Evolutionary conservation across 2,113 vertebrate species (phyloP), one percentile per base, ranked within the genome.

Genomic region (Manacus vitellinus): DNA sequence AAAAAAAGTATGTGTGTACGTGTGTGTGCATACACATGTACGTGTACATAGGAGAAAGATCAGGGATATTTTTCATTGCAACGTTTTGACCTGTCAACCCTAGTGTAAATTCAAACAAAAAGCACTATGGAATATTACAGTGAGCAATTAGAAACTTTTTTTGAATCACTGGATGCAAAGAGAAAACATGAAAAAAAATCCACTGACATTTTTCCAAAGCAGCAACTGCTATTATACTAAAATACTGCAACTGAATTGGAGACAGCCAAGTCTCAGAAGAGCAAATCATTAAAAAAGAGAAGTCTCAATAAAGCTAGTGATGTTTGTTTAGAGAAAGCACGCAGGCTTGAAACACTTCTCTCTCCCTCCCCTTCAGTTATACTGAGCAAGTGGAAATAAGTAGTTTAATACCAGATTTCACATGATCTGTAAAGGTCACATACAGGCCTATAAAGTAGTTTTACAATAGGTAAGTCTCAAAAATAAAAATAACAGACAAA

Each of bases 11-110:
- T 25, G 8, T 8, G 31, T 13, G 8, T 44, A 12, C 9, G 2
- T 35, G 12, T n/a, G 19, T 3, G 1, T 12, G 10, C 9, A 16
- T 6, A 35, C 0, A 10, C 7, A 3, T 39, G 37, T 37, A 11
- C 6, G 5, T 20, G 0, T 8, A 51, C 49, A 7, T 13, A 81
- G 10, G 24, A 54, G 16, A 65, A 81, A 65, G 5, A 49, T 18
- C 43, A 46, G 19, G 22, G 6, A 41, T 21, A 1, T 27, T 25
- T 65, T 73, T 90, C 43, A 56, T n/a, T 43, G 28, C 22, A 71
- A 37, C 6, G 55, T 23, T 73, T 52, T 30, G 10, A 86, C 30
- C 28, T 0, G 0, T 17, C 51, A 77, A n/a, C 3, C 14, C 39
- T 54, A 65, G 44, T 74, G 43, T 56, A 55, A 71, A 51, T 68